Evolutionary conservation across 2,797 vertebrate genomes (phyloP).

Genomic region (Australoheros facetus): DNA sequence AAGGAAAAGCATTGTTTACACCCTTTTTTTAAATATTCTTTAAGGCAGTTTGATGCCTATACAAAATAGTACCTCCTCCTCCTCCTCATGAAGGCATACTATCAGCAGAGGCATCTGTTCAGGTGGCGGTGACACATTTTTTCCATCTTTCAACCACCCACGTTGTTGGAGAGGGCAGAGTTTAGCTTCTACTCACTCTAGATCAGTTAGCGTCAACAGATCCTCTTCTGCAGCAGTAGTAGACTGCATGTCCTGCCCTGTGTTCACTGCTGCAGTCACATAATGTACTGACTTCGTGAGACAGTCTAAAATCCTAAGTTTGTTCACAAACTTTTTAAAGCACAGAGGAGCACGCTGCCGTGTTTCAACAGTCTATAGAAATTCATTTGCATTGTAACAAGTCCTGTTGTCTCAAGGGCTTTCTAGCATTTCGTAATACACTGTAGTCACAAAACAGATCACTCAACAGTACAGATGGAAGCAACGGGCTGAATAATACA

Average conservation of each 20-base stretch:
- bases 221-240: neutral
- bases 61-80: slow-evolving; percentile 8
- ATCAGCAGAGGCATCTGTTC: slow-evolving; percentile 36
- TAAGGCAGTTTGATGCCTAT: neutral
- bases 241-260: neutral
- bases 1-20: neutral
- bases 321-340: neutral
- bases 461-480: slow-evolving; percentile 49
- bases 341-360: neutral
- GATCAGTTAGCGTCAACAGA: slow-evolving; percentile 11
- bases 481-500: slow-evolving; percentile 35
- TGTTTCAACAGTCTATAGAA: neutral
- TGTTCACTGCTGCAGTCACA: neutral
- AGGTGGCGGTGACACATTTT: slow-evolving; percentile 42
- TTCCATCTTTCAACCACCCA: slow-evolving; percentile 44
- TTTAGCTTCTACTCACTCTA: slow-evolving; percentile 18
- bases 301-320: neutral
- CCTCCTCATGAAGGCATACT: slow-evolving; percentile 18
- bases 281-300: neutral
- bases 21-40: neutral
- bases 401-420: slow-evolving; percentile 16
- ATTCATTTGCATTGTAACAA: slow-evolving; percentile 26
- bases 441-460: slow-evolving; percentile 9
- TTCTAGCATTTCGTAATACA: slow-evolving; percentile 20
- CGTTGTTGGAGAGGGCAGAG: slow-evolving; percentile 12